Conservation (phyloP, 2,888 invertebrate genomes). For the Masnerella sp. region DNA sequence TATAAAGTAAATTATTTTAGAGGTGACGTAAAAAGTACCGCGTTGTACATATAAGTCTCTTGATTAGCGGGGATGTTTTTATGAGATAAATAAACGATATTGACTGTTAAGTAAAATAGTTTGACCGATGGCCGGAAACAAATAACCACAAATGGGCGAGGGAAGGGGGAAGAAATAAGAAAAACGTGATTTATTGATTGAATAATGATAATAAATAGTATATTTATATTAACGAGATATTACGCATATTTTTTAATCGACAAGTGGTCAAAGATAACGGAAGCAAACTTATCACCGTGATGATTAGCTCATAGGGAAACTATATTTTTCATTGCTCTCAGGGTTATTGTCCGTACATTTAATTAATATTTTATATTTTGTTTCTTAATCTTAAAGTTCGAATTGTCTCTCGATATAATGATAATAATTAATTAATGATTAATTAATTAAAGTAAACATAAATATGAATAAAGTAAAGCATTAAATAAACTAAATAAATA, state of each 20-base stretch:
- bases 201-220: conserved; percentile 70
- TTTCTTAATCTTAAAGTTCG: conserved; percentile 39
- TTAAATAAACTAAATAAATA: conserved; percentile 7
- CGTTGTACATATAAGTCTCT: conserved; percentile 67
- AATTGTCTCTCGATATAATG: conserved; percentile 24
- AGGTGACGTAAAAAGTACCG: conserved; percentile 59
- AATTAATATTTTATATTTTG: conserved; percentile 61
- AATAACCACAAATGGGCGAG: conserved; percentile 51
- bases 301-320: conserved; percentile 70
- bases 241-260: conserved; percentile 74
- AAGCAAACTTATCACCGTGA: conserved; percentile 70
- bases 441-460: conserved; percentile 31
- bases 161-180: too few relatives aligned
- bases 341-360: conserved; percentile 70
- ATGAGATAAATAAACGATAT: conserved; percentile 58
- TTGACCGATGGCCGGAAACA: conserved; percentile 53
- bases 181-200: conserved; percentile 65
- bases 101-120: conserved; percentile 61
- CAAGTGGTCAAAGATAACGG: conserved; percentile 59
- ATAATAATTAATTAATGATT: conserved; percentile 33
- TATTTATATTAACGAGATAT: conserved; percentile 74
- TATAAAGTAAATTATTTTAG: conserved; percentile 67
- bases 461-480: conserved; percentile 17
- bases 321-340: conserved; percentile 71
- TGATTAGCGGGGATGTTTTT: conserved; percentile 60